Evolutionary conservation across 2,113 vertebrate species (phyloP), one percentile per base, ranked within the genome.

Genomic region (Periophthalmus modestus): DNA sequence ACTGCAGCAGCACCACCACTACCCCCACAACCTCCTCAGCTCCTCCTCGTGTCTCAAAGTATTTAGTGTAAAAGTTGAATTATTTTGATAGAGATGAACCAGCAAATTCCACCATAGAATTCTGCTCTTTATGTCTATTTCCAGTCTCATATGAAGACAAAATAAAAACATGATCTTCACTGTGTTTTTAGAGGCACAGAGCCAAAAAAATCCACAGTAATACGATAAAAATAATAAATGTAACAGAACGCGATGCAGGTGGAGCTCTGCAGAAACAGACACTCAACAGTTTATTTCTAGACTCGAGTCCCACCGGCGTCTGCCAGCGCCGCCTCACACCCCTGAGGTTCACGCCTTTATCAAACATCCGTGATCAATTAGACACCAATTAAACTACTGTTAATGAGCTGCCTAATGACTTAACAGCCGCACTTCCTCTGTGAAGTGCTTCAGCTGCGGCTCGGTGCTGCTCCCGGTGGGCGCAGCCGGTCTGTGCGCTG

Each of bases 361-460:
- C 77, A 84, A 90, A 89, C 85, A 88, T 74, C 87, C 81, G 76
- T 68, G 79, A 91, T 91, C 86, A 91, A 89, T 92, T 91, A 89
- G 87, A 87, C 87, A 83, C 86, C 87, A 90, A 89, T 92, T 91
- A 90, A 83, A 77, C 75, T 80, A 81, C 2, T 88, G 85, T 77
- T 87, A 89, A 88, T 90, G 87, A 89, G 77, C 77, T 75, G 80
- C 82, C 79, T 91, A 86, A 91, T 82, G 87, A 90, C 85, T 85
- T 83, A 78, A 87, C 83, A 90, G 82, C 73, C 67, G 76, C 72
- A 75, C 81, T 88, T 83, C 82, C 80, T 74, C 78, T 74, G 74
- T 82, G 71, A 81, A 80, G 69, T 68, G 78, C 78, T 69, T 69
- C 66, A 70, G 63, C 76, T 71, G 47, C 67, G 61, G 65, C 74